A percentile compares a stretch with the other conserved stretches of the same genome.
phyloP scores from a whole-genome alignment of 2,888 invertebrate genomes.

The Chrysomela aeneicollis region DNA sequence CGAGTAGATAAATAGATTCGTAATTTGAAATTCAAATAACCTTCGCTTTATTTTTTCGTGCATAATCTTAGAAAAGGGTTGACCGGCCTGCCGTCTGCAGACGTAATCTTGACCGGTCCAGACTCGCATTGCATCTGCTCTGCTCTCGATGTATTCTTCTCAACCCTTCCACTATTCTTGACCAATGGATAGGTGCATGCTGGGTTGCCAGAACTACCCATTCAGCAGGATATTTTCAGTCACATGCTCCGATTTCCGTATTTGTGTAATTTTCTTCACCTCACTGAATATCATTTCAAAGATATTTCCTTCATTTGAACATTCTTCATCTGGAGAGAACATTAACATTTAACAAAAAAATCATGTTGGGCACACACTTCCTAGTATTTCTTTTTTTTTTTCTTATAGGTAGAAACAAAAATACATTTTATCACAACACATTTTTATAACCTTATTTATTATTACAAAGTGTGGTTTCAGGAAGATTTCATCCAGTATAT shows the following conservation, averaged over 20 bases:
- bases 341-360: too few species aligned
- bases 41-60: constrained; percentile 26
- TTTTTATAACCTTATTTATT: too few species aligned
- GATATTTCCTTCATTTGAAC: too few species aligned
- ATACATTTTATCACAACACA: too few species aligned
- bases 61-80: constrained; percentile 34
- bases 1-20: constrained; percentile 14
- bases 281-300: too few species aligned
- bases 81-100: constrained; percentile 9
- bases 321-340: too few species aligned
- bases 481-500: too few species aligned
- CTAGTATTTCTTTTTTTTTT: too few species aligned
- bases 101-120: constrained; percentile 41
- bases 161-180: constrained; percentile 36
- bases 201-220: background rate
- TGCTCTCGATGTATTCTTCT: constrained; percentile 15
- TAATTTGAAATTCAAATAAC: constrained; percentile 37
- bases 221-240: background rate
- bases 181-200: background rate
- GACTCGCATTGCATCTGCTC: constrained; percentile 32
- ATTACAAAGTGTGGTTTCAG: too few species aligned
- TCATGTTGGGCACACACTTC: constrained; percentile 1
- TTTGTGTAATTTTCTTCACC: too few species aligned
- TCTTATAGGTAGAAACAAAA: too few species aligned
- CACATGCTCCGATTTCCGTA: background rate